These are phyloP conservation scores for Sthenelais limicola DNA, from an alignment of 2,888 invertebrate species.

Conservation along the genomic window DNA sequence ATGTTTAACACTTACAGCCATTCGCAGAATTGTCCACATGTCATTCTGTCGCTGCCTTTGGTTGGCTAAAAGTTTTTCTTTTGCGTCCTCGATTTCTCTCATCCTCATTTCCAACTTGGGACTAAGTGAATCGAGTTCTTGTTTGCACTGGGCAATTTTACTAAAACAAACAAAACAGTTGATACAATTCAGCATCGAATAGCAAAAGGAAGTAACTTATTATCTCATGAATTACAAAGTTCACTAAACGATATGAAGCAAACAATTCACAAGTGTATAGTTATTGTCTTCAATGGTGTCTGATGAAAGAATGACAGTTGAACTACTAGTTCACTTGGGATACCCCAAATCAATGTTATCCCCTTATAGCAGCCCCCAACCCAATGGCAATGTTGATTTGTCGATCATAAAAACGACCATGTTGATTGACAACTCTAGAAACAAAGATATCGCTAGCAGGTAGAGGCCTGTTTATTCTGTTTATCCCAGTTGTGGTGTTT, in stretches of 20 bases:
- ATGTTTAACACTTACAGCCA: conserved; percentile 63
- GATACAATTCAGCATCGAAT: background rate
- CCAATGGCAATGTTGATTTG: no score
- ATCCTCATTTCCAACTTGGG: conserved; percentile 16
- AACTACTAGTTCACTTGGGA: no score
- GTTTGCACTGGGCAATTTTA: conserved; percentile 34
- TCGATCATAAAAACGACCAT: no score
- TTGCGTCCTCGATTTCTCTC: conserved; percentile 13
- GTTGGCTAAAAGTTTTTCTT: conserved; percentile 6
- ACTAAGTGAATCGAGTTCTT: conserved; percentile 15
- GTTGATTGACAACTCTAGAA: no score
- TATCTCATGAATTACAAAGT: background rate
- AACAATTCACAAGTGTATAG: background rate
- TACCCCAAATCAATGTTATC: no score
- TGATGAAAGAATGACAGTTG: no score
- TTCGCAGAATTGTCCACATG: conserved; percentile 63
- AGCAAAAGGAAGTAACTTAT: background rate
- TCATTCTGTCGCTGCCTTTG: conserved; percentile 62
- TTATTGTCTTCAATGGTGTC: conserved; percentile 1
- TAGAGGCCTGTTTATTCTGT: no score
- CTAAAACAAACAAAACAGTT: conserved; percentile 9
- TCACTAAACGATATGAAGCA: background rate
- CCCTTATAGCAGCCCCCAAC: no score
- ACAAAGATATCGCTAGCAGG: no score
- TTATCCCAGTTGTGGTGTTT: no score